Conservation (phyloP, 2,113 vertebrate genomes). For the Peromyscus leucopus region DNA sequence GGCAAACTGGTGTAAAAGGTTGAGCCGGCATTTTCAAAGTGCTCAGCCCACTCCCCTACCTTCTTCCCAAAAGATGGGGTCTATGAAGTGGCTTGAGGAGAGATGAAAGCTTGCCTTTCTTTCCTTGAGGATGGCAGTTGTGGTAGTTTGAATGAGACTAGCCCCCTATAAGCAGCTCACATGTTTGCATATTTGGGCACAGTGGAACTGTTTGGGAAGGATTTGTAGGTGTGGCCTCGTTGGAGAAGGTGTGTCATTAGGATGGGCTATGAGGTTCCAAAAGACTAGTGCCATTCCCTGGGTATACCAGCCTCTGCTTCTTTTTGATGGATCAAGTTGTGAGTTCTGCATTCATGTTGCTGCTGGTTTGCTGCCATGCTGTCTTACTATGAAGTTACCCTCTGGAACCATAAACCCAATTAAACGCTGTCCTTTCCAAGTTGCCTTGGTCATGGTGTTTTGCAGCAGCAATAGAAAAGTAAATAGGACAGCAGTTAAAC, state of each 20-base stretch:
- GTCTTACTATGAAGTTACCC: background rate
- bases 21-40: background rate
- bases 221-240: background rate
- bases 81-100: background rate
- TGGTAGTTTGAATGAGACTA: background rate
- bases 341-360: background rate
- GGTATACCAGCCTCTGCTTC: background rate
- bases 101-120: background rate
- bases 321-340: background rate
- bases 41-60: background rate
- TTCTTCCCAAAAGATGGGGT: background rate
- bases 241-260: background rate
- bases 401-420: background rate
- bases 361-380: background rate
- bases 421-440: background rate
- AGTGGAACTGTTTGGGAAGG: background rate
- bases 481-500: background rate
- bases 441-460: background rate
- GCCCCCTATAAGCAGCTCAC: background rate
- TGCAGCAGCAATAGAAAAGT: background rate
- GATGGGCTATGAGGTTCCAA: background rate
- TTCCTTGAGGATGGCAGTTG: background rate
- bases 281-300: background rate
- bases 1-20: background rate
- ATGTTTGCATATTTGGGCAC: background rate